A percentile compares a stretch with the other conserved stretches of the same genome.
Evolutionary conservation across 2,888 invertebrate genomes (phyloP).

Genomic region (Drosophila barbarae): DNA sequence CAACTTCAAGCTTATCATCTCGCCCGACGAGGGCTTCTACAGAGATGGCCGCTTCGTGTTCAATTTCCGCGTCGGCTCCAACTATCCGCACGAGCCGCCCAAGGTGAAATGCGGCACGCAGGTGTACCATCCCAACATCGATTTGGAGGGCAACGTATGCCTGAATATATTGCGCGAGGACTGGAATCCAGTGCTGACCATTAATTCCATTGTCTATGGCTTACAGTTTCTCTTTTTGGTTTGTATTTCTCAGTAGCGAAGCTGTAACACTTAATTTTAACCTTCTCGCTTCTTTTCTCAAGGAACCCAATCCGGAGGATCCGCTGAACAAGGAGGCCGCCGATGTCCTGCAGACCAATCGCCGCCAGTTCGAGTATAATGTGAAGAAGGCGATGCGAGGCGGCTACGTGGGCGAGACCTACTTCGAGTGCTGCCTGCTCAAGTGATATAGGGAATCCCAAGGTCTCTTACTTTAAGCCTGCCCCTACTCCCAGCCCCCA

Average conservation of each 20-base stretch:
- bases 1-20: conserved; percentile 96
- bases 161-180: conserved; percentile 98
- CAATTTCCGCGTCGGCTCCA: conserved; percentile 94
- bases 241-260: conserved; percentile 36
- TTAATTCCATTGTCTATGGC: conserved; percentile 98
- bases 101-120: conserved; percentile 99
- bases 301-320: conserved; percentile 99
- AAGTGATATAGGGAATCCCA: conserved; percentile 86
- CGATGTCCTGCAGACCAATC: conserved; percentile 96
- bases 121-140: conserved; percentile 99
- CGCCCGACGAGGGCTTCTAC: conserved; percentile 98
- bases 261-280: background rate
- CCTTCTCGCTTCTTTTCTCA: conserved; percentile 15
- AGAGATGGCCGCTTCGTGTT: conserved; percentile 96
- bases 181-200: conserved; percentile 99
- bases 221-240: conserved; percentile 98
- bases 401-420: conserved; percentile 94
- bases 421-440: conserved; percentile 97
- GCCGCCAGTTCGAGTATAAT: conserved; percentile 96
- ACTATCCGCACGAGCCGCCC: conserved; percentile 98
- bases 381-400: conserved; percentile 98
- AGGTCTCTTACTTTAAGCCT: conserved; percentile 77
- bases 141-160: conserved; percentile 98
- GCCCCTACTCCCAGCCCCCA: conserved; percentile 71
- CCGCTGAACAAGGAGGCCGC: conserved; percentile 99